Conservation (phyloP, 37 sponge, comb jelly and placozoan species). For the Beroe ovata region DNA sequence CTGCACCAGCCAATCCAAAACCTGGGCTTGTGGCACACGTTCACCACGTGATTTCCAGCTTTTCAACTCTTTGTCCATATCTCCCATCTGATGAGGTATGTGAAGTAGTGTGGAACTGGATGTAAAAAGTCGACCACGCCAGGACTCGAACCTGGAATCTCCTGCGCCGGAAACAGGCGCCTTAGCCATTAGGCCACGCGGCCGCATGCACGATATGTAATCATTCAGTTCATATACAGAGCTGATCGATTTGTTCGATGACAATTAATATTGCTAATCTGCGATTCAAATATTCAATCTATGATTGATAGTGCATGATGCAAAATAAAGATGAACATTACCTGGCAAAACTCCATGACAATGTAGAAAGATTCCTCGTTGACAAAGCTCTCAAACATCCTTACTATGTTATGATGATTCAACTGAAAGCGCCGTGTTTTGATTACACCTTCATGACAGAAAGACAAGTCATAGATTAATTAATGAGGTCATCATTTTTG, state of each 20-base stretch:
- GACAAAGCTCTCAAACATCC: conserved; percentile 93
- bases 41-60: conserved; percentile 70
- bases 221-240: too few relatives aligned
- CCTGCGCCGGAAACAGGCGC: conserved; percentile 66
- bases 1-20: conserved; percentile 95
- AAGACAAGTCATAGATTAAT: background rate
- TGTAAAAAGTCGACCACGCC: conserved; percentile 41
- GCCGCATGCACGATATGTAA: too few relatives aligned
- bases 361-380: conserved; percentile 89
- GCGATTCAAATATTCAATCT: too few relatives aligned
- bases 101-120: background rate
- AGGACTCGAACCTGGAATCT: conserved; percentile 66
- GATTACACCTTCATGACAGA: background rate
- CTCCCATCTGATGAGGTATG: conserved; percentile 79
- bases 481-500: background rate
- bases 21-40: conserved; percentile 75
- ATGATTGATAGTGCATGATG: background rate
- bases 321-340: conserved; percentile 53
- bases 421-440: conserved; percentile 70
- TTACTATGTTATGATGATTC: conserved; percentile 90
- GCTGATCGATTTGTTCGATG: too few relatives aligned
- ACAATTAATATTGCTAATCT: too few relatives aligned
- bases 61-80: conserved; percentile 83
- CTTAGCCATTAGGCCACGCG: conserved; percentile 66
- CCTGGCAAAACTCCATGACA: conserved; percentile 97